Base-by-base conservation (phyloP, 2,113 vertebrate genomes). In the Pogonocichla stellata region DNA sequence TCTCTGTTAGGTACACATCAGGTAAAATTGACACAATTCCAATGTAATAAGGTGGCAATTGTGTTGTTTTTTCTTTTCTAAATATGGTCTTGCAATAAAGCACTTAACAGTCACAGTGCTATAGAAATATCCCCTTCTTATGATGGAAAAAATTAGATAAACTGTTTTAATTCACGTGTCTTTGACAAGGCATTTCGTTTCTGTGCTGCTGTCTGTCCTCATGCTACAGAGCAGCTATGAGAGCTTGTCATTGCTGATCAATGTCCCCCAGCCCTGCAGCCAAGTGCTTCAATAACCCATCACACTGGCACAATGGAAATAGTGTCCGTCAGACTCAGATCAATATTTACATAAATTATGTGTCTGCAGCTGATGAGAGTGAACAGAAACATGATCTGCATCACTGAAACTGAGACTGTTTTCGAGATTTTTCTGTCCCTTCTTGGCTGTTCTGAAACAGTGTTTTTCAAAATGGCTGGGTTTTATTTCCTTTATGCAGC, bases 261-360 rank as follows among this genome's bases (percentile, higher is more conserved):
- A 33, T 90, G 88, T 80, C 72, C 88, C 73, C 16, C 57, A 61
- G 86, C 92, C 95, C 93, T 92, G 87, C 91, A 78, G 94, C 92
- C 91, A 93, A 87, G 79, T 73, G 84, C 88, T 92, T 87, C 67
- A 89, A 86, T 88, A 95, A 83, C 50, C 84, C 28, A 19, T 92
- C 57, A 42, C 6, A 2, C 48, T 65, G 86, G 64, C 90, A 90
- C 71, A 80, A 67, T 86, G 82, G 93, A 91, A 90, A 80, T 12
- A 45, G 45, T 92, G 96, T 91, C 96, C 95, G 97, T 95, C 74
- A 96, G 81, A 90, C 57, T 92, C 48, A 19, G 50, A 96, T 98
- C 97, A 58, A 96, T 97, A 95, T 71, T 90, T 90, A 33, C 84
- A 65, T 96, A 72, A 95, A 77, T 97, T 95, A 60, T 83, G 72